A percentile compares a stretch with the other conserved stretches of the same genome.
phyloP scores from a whole-genome alignment of 2,888 invertebrate species.

The Drosophila cognata region DNA sequence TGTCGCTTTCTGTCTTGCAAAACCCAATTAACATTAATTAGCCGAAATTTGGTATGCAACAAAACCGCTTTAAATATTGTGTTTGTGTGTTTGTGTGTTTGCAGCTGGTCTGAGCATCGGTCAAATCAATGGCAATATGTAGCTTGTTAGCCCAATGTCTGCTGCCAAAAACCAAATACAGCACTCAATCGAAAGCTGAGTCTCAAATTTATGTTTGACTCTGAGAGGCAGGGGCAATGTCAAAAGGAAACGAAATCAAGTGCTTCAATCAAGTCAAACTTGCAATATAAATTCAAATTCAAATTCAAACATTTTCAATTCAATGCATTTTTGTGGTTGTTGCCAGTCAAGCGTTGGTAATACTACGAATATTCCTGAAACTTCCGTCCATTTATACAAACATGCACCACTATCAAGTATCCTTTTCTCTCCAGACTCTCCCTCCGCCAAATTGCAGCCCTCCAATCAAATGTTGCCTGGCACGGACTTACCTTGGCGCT shows the following conservation, averaged over 20 bases:
- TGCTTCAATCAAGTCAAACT: slow-evolving; percentile 78
- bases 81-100: slow-evolving; percentile 10
- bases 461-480: slow-evolving; percentile 68
- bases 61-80: background rate
- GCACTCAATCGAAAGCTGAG: slow-evolving; percentile 19
- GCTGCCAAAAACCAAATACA: slow-evolving; percentile 2
- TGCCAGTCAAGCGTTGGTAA: slow-evolving; percentile 69
- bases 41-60: background rate
- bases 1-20: background rate
- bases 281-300: slow-evolving; percentile 80
- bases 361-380: slow-evolving; percentile 71
- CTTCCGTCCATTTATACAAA: slow-evolving; percentile 38
- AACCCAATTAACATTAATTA: slow-evolving; percentile 18
- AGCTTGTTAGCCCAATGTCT: slow-evolving; percentile 47
- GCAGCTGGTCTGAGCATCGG: slow-evolving; percentile 3
- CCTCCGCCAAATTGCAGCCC: slow-evolving; percentile 49
- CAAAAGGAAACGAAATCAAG: slow-evolving; percentile 75
- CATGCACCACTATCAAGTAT: slow-evolving; percentile 36
- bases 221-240: slow-evolving; percentile 26
- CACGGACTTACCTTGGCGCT: slow-evolving; percentile 34
- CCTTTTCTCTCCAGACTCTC: slow-evolving; percentile 19
- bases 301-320: slow-evolving; percentile 79
- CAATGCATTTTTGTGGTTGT: slow-evolving; percentile 77
- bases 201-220: slow-evolving; percentile 3
- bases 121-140: slow-evolving; percentile 32